Percentiles rank a stretch among this genome's conserved stretches.
Conservation (phyloP, 1,140 invertebrate genomes). For the Aphelinus atriplicis region DNA sequence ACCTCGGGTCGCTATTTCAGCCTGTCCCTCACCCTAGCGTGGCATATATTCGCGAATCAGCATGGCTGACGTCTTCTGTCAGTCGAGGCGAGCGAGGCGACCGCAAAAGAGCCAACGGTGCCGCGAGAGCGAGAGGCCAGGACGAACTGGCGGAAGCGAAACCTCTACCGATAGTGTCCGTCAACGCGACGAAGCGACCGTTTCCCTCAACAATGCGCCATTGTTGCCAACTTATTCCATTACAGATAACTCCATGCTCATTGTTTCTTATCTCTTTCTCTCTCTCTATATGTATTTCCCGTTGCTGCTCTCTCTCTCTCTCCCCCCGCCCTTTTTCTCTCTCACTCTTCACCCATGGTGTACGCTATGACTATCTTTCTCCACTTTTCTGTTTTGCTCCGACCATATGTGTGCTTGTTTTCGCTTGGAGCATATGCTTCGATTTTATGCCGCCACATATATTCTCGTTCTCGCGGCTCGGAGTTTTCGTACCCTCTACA, state of each 20-base stretch:
- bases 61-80: conserved; percentile 19
- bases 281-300: conserved; percentile 6
- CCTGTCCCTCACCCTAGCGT: conserved; percentile 2
- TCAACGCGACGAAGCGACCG: conserved; percentile 62
- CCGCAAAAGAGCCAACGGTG: neutral
- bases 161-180: conserved; percentile 67
- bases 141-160: conserved; percentile 59
- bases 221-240: conserved; percentile 69
- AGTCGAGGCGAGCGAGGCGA: neutral
- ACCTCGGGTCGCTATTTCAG: neutral
- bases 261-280: conserved; percentile 54
- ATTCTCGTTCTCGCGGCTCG: too few relatives aligned
- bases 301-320: conserved; percentile 13
- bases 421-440: too few relatives aligned
- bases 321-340: neutral
- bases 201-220: conserved; percentile 62
- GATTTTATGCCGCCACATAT: too few relatives aligned
- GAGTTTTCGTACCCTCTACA: too few relatives aligned
- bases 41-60: conserved; percentile 30
- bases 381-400: neutral
- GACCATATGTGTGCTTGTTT: too few relatives aligned
- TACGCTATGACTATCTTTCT: conserved; percentile 2
- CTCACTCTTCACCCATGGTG: neutral
- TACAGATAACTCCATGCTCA: conserved; percentile 65
- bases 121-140: conserved; percentile 22